phyloP scores from a whole-genome alignment of 2,797 vertebrate genomes.

The Eidolon dupreanum region DNA sequence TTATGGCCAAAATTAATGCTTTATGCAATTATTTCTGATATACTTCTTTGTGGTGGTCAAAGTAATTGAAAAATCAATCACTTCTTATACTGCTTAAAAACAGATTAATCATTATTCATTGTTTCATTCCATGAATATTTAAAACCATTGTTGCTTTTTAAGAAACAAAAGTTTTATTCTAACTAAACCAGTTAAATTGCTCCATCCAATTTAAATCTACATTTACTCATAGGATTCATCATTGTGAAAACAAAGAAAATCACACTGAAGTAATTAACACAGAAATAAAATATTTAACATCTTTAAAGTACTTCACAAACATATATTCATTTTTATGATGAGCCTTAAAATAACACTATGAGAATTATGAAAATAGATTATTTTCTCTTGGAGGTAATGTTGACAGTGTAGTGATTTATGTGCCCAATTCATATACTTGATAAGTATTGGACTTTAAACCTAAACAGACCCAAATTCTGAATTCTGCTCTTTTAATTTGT shows the following conservation, averaged over 20 bases:
- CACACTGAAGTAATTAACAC: neutral
- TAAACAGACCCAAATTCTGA: neutral
- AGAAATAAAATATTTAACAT: neutral
- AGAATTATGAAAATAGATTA: neutral
- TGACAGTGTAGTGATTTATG: neutral
- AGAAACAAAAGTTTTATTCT: no score
- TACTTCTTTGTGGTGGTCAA: neutral
- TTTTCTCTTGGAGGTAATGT: neutral
- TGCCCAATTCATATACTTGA: neutral
- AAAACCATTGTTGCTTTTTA: neutral
- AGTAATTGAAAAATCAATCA: neutral
- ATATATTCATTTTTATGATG: neutral
- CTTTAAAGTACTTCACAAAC: neutral
- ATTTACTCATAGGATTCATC: neutral
- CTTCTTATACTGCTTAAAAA: neutral
- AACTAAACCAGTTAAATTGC: neutral
- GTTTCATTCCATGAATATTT: neutral
- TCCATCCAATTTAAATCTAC: neutral
- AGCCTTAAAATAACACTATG: neutral
- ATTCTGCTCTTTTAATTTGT: neutral
- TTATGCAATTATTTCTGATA: neutral
- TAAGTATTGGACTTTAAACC: neutral
- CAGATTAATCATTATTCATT: neutral
- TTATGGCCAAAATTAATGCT: neutral
- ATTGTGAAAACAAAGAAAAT: slow-evolving; percentile 15